These are phyloP conservation scores for Trematocara nigrifrons DNA, from an alignment of 2,113 vertebrate genomes.

Conservation along the genomic window DNA sequence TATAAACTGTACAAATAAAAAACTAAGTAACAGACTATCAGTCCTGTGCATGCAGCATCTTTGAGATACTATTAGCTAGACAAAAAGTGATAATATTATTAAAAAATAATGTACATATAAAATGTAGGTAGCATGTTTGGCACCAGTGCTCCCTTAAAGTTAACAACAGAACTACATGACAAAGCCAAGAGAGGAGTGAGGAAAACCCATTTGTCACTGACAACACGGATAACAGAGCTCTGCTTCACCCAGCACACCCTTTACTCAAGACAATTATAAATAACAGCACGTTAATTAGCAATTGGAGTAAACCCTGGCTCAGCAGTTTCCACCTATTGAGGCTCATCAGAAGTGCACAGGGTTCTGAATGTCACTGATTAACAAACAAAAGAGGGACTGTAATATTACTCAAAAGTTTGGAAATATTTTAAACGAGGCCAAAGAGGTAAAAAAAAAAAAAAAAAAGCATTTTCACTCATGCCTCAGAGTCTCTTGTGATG, in stretches of 20 bases:
- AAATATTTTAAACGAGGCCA: not conserved
- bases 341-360: not conserved
- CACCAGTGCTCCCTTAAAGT: constrained; percentile 44
- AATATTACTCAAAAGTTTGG: not conserved
- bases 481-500: constrained; percentile 14
- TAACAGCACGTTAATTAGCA: constrained; percentile 32
- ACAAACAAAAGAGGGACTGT: not conserved
- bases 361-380: not conserved
- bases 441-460: not conserved
- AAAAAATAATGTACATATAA: not conserved
- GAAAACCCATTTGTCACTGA: constrained; percentile 18
- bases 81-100: not conserved
- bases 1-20: not conserved
- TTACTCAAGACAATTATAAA: constrained; percentile 45
- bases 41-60: not conserved
- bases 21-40: not conserved
- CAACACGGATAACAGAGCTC: not conserved
- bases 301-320: constrained; percentile 25
- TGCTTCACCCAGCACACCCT: constrained; percentile 19
- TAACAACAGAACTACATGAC: not conserved
- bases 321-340: constrained; percentile 1
- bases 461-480: not conserved
- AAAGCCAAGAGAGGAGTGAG: not conserved
- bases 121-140: not conserved
- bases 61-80: not conserved